Conservation (phyloP, 2,113 vertebrate genomes). For the Apus apus region DNA sequence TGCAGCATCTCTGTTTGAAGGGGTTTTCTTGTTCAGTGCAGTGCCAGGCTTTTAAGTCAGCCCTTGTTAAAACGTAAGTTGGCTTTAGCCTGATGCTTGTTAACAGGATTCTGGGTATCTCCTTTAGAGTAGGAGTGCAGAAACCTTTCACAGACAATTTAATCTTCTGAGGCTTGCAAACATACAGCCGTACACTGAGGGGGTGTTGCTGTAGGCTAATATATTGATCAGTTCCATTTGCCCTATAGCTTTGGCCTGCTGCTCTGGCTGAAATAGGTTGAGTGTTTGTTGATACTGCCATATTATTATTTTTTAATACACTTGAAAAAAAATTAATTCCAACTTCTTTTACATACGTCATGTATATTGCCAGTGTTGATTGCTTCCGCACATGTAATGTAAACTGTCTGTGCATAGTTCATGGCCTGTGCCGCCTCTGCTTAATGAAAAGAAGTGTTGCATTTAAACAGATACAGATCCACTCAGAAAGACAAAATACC, state of each 20-base stretch:
- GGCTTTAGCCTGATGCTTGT: slow-evolving; percentile 71
- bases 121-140: slow-evolving; percentile 59
- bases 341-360: slow-evolving; percentile 72
- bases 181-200: slow-evolving; percentile 15
- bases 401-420: slow-evolving; percentile 69
- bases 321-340: slow-evolving; percentile 71
- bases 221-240: slow-evolving; percentile 61
- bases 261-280: slow-evolving; percentile 68
- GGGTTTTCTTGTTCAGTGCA: slow-evolving; percentile 31
- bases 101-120: slow-evolving; percentile 71
- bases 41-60: slow-evolving; percentile 68
- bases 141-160: slow-evolving; percentile 74
- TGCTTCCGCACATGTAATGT: slow-evolving; percentile 73
- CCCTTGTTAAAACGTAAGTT: slow-evolving; percentile 67
- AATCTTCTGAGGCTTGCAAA: slow-evolving; percentile 58
- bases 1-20: slow-evolving; percentile 64
- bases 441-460: slow-evolving; percentile 71
- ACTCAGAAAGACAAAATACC: slow-evolving; percentile 67
- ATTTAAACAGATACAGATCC: slow-evolving; percentile 72
- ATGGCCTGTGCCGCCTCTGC: slow-evolving; percentile 54
- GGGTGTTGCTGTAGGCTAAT: slow-evolving; percentile 51
- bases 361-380: slow-evolving; percentile 72
- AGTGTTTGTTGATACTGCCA: slow-evolving; percentile 68
- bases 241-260: slow-evolving; percentile 59
- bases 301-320: slow-evolving; percentile 77